Conservation (phyloP, 2,888 invertebrate genomes). For the Carcina quercana region DNA sequence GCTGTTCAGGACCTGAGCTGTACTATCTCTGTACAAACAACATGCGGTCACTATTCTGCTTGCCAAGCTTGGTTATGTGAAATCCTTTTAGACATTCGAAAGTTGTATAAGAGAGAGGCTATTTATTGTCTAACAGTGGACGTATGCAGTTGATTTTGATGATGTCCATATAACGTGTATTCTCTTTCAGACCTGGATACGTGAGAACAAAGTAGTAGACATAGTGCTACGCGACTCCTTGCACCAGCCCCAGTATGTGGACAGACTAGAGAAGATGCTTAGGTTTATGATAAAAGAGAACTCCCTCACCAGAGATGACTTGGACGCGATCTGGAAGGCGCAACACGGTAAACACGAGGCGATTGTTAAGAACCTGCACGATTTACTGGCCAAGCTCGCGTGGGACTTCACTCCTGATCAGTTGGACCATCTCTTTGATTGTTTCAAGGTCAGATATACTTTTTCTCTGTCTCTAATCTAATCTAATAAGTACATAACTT, state of each 20-base stretch:
- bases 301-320: conserved; percentile 89
- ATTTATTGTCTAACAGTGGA: too few relatives aligned
- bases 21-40: too few relatives aligned
- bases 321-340: conserved; percentile 97
- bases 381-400: conserved; percentile 94
- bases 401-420: conserved; percentile 99
- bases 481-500: too few relatives aligned
- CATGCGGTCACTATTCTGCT: too few relatives aligned
- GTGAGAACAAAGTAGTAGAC: conserved; percentile 95
- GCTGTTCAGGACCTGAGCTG: too few relatives aligned
- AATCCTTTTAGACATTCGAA: too few relatives aligned
- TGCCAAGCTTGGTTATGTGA: too few relatives aligned
- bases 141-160: too few relatives aligned
- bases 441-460: conserved; percentile 85
- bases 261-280: conserved; percentile 97
- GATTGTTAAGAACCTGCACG: conserved; percentile 98
- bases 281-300: conserved; percentile 97
- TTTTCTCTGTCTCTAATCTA: too few relatives aligned
- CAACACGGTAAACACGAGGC: conserved; percentile 98
- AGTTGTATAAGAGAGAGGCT: too few relatives aligned
- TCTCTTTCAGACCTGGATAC: conserved; percentile 88
- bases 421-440: conserved; percentile 96
- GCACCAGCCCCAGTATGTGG: conserved; percentile 98
- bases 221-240: conserved; percentile 96
- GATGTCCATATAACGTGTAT: too few relatives aligned